Base-by-base conservation (phyloP, 1,140 invertebrate genomes). In the Paramacrobiotus metropolitanus region DNA sequence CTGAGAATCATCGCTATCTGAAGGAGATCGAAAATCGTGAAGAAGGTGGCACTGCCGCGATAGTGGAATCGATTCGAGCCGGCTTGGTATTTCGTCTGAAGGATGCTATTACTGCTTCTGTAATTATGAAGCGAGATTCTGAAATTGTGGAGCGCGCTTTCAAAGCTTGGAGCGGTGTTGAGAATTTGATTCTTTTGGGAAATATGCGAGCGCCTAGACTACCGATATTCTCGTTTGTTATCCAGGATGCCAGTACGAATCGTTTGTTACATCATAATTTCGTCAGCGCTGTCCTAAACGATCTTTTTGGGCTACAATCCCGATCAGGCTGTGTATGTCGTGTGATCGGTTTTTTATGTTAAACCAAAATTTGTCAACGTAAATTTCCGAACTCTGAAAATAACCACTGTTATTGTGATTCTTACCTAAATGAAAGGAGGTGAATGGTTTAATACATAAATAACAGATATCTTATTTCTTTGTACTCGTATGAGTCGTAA, bases 251-350 rank as follows among this genome's bases (percentile, higher is more conserved):
- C 0, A 73, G 80, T 2, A 66, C 68, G 60, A 84, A 84, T 2
- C 81, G 81, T 1, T 89, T 85, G 68, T 78, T 92, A 0, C 89
- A 93, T 72, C 85, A 91, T 68, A 91, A 91, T 72, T 92, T 87
- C 71, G 81, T 91, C 0, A 83, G 83, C 66, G 82, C 85, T 1
- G 75, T 92, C 1, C 76, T 93, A 2, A 93, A 92, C 68, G 89
- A 93, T 69, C 78, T 93, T 9, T 92, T 89, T 70, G 89, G 89
- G 0, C 86, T 93, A 44, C 88, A 92, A 73, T 83, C 84, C 0
- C 76, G 87, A 66, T 84, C 85, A 4, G 86, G 87, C 1, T 87
- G 84, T 74, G 82, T n/a, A n/a, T n/a, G n/a, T n/a, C n/a, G n/a
- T n/a, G n/a, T n/a, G n/a, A n/a, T n/a, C n/a, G n/a, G n/a, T n/a